Conservation (phyloP, 2,888 invertebrate species). For the Aricia artaxerxes region DNA sequence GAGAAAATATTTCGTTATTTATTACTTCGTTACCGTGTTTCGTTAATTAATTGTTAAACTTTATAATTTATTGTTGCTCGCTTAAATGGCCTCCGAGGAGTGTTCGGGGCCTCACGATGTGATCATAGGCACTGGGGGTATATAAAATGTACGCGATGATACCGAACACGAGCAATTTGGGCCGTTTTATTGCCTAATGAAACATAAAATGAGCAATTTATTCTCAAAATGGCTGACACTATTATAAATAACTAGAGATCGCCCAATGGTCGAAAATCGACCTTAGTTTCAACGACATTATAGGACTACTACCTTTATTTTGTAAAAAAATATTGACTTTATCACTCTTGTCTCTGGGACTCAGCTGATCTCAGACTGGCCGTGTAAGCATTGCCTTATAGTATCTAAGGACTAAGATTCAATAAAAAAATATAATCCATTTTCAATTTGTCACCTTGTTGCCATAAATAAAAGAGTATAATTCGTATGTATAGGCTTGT, state of each 20-base stretch:
- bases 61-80: conserved; percentile 24
- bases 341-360: too few relatives aligned
- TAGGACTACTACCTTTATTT: too few relatives aligned
- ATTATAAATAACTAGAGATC: neutral
- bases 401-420: too few relatives aligned
- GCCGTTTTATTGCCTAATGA: conserved; percentile 3
- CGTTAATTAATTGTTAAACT: conserved; percentile 29
- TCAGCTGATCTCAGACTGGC: too few relatives aligned
- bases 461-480: too few relatives aligned
- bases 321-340: too few relatives aligned
- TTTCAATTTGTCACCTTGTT: too few relatives aligned
- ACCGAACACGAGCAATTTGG: conserved; percentile 4
- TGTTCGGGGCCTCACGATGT: neutral
- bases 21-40: conserved; percentile 24
- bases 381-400: too few relatives aligned
- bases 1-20: conserved; percentile 24
- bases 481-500: too few relatives aligned
- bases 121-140: neutral
- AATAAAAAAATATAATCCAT: too few relatives aligned
- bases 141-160: neutral
- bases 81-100: neutral
- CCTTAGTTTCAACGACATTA: too few relatives aligned
- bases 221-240: neutral
- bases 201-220: conserved; percentile 9
- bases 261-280: too few relatives aligned